Evolutionary conservation across 2,888 invertebrate species (phyloP), one percentile per base, ranked within the genome.

Genomic region (Drosophila mimetica): DNA sequence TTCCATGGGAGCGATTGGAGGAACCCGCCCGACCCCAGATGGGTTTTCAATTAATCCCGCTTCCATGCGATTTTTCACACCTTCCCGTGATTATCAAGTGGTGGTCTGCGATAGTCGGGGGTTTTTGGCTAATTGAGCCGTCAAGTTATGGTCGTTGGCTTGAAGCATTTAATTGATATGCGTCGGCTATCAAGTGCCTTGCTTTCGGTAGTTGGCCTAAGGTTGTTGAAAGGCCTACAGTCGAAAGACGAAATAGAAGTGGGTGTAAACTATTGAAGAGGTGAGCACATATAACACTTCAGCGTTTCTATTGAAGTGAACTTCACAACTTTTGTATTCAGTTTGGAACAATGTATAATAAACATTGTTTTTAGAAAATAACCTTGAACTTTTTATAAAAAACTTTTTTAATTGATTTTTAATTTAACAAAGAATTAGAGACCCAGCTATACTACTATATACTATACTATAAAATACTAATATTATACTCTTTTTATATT

Each of bases 21-120:
- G 22, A n/a, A n/a, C n/a, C n/a, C n/a, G n/a, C n/a, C n/a, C n/a
- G 25, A 25, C 36, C 8, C 14, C 36, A 16, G 44, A 59, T 59
- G 28, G 25, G 59, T 64, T 84, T 81, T 84, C 81, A 81, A 81
- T 81, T 81, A 81, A 83, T 74, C 71, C 41, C 42, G 48, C 34
- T 74, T 59, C 73, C 52, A 74, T 59, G 65, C 54, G 55, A 59
- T 53, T 69, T 67, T 77, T 79, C 72, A 74, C 85, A 85, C 84
- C 78, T 83, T 55, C 42, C 44, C 42, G n/a, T 25, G 57, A 67
- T 36, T 30, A 30, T 9, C 34, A 11, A 28, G 36, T n/a, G 36
- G 46, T 55, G 22, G 22, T 22, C 14, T 32, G 20, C n/a, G n/a
- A n/a, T n/a, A n/a, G 37, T 32, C 34, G 28, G 30, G 36, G 25